Evolutionary conservation across 2,797 vertebrate genomes (phyloP).

Genomic region (Centropyge bicolor): DNA sequence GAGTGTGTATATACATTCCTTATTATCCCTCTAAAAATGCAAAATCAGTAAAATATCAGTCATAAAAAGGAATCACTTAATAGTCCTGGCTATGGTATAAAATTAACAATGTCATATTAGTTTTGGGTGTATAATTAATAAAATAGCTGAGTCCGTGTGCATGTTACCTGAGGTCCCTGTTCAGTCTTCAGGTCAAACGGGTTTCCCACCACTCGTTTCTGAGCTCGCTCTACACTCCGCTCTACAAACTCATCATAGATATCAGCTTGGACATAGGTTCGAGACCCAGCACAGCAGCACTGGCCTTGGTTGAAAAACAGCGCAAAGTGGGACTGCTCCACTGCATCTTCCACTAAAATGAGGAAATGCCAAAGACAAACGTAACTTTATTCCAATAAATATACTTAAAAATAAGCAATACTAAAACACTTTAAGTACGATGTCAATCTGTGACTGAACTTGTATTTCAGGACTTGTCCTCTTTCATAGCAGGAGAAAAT

Average conservation of each 20-base stretch:
- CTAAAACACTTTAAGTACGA: background rate
- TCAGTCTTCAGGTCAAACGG: slow-evolving; percentile 93
- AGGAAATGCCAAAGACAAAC: slow-evolving; percentile 7
- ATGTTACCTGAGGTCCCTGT: slow-evolving; percentile 94
- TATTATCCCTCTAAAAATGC: too few relatives aligned
- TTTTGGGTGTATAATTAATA: background rate
- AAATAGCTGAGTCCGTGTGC: background rate
- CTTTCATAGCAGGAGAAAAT: background rate
- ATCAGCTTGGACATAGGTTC: slow-evolving; percentile 93
- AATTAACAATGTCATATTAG: background rate
- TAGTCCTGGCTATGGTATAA: too few relatives aligned
- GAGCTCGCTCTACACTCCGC: slow-evolving; percentile 90
- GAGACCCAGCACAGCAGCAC: slow-evolving; percentile 94
- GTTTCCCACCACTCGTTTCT: slow-evolving; percentile 91
- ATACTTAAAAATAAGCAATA: background rate
- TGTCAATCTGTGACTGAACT: background rate
- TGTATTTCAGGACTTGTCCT: background rate
- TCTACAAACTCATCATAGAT: slow-evolving; percentile 94
- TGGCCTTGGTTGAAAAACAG: slow-evolving; percentile 99
- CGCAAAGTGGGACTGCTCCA: slow-evolving; percentile 95
- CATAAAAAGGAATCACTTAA: too few relatives aligned
- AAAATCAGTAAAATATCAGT: too few relatives aligned
- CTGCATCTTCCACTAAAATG: slow-evolving; percentile 91
- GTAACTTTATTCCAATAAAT: background rate
- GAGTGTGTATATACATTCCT: background rate